Evolutionary conservation across 2,113 vertebrate species (phyloP).

Genomic region (Sinosuthora webbiana): DNA sequence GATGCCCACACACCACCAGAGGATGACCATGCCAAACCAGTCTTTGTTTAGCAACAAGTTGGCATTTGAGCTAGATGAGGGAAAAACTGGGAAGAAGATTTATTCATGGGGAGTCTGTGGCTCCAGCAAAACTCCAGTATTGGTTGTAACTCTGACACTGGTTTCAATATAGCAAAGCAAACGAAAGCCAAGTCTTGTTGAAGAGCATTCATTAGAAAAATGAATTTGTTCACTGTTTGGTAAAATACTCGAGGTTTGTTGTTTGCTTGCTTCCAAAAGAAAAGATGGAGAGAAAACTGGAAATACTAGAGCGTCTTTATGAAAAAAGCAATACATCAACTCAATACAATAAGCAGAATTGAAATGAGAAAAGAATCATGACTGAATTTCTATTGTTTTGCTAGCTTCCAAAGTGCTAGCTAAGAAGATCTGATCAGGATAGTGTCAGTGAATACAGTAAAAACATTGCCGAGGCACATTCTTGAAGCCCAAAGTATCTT

Average conservation of each 20-base stretch:
- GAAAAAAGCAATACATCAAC: not conserved
- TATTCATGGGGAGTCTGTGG: not conserved
- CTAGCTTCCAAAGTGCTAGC: not conserved
- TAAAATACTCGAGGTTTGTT: not conserved
- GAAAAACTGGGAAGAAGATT: not conserved
- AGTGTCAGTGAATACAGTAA: not conserved
- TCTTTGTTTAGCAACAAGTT: too few relatives aligned
- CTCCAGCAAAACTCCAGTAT: not conserved
- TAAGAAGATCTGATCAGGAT: not conserved
- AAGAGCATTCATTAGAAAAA: not conserved
- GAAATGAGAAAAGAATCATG: not conserved
- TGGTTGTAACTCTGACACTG: not conserved
- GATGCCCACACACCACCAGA: too few relatives aligned
- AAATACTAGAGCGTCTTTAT: not conserved
- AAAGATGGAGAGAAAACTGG: not conserved
- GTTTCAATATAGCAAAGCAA: not conserved
- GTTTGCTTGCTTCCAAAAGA: not conserved
- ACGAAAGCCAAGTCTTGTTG: not conserved
- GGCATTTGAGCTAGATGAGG: fast-evolving
- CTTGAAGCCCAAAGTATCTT: not conserved
- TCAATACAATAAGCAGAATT: not conserved
- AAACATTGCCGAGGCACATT: not conserved
- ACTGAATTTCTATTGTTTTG: not conserved
- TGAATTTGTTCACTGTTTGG: fast-evolving
- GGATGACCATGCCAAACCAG: not conserved